A percentile compares a stretch with the other conserved stretches of the same genome.
These are phyloP conservation scores for Microplitis demolitor DNA, from an alignment of 1,140 invertebrate genomes.

Conservation along the genomic window DNA sequence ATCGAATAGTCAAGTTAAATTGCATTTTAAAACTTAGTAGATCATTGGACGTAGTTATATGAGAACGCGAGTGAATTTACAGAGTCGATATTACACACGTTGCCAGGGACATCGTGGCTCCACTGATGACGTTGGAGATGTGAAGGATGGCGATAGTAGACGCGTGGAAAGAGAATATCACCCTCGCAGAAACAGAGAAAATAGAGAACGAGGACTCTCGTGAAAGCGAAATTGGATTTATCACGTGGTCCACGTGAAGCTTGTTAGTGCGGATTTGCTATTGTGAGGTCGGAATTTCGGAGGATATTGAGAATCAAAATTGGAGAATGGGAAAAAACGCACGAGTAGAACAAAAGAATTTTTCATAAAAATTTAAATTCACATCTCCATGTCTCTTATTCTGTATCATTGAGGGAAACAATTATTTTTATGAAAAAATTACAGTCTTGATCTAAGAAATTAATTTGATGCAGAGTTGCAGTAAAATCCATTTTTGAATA, in stretches of 20 bases:
- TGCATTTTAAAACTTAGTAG: slow-evolving; percentile 27
- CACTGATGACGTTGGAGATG: background rate
- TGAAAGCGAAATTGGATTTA: slow-evolving; percentile 35
- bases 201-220: background rate
- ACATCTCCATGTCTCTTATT: too few relatives aligned
- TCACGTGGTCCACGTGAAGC: slow-evolving; percentile 25
- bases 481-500: too few relatives aligned
- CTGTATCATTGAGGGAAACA: too few relatives aligned
- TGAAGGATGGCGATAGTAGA: background rate
- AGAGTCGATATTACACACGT: slow-evolving; percentile 22
- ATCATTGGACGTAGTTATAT: slow-evolving; percentile 13
- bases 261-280: slow-evolving; percentile 22
- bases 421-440: too few relatives aligned
- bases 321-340: background rate
- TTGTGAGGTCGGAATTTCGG: slow-evolving; percentile 16
- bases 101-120: slow-evolving; percentile 11
- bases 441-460: too few relatives aligned
- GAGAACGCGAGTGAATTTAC: background rate
- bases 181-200: background rate
- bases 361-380: background rate
- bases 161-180: background rate
- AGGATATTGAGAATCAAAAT: slow-evolving; percentile 12
- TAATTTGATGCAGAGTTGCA: too few relatives aligned
- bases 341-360: background rate
- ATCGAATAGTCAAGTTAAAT: background rate